Conservation (phyloP, 2,797 vertebrate genomes). For the Lepilemur ruficaudatus region DNA sequence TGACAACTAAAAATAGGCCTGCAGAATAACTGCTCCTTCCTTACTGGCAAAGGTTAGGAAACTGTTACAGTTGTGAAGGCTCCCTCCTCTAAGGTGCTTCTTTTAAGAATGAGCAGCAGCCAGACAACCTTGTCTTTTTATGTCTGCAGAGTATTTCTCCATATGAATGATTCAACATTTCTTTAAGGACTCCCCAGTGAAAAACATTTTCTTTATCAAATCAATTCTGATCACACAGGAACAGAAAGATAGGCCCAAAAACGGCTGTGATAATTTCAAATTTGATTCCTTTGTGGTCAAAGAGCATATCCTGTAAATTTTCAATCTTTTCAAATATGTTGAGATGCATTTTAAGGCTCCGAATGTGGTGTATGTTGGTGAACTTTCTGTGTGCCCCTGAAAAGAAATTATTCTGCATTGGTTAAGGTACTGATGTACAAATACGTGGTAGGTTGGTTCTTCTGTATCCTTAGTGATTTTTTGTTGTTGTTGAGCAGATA, state of each 20-base stretch:
- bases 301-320: not conserved
- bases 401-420: not conserved
- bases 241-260: not conserved
- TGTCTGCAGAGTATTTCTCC: not conserved
- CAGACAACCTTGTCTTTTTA: not conserved
- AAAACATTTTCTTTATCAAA: not conserved
- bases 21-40: not conserved
- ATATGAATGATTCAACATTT: not conserved
- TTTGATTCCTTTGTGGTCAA: not conserved
- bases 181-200: not conserved
- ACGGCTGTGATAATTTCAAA: not conserved
- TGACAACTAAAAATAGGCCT: not conserved
- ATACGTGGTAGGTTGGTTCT: not conserved
- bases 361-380: not conserved
- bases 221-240: not conserved
- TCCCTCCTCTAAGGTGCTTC: not conserved
- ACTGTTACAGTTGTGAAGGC: not conserved
- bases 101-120: not conserved
- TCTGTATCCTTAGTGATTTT: not conserved
- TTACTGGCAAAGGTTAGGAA: not conserved
- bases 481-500: not conserved
- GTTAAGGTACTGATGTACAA: not conserved
- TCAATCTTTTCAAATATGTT: not conserved
- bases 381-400: not conserved
- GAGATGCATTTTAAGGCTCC: not conserved